phyloP scores from a whole-genome alignment of 2,113 vertebrate genomes.

The Prolemur simus region DNA sequence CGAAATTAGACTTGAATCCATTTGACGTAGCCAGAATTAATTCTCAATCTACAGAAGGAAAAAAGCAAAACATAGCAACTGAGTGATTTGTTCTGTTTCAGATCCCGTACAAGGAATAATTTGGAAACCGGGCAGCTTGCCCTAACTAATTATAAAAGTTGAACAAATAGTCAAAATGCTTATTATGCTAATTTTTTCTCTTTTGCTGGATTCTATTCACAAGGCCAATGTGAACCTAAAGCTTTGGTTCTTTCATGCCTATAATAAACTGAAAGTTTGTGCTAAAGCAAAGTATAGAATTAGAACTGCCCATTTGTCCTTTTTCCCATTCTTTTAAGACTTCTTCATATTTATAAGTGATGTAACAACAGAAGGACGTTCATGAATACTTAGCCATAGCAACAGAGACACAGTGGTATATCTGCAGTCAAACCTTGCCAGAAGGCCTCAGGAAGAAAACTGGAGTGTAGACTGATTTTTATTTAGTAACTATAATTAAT shows the following conservation, averaged over 20 bases:
- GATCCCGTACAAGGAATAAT: background rate
- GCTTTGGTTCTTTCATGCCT: background rate
- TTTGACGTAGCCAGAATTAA: background rate
- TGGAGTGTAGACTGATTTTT: background rate
- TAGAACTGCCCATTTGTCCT: background rate
- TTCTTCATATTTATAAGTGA: background rate
- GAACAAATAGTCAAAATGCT: background rate
- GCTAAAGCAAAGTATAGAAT: background rate
- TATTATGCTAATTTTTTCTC: background rate
- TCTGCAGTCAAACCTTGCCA: background rate
- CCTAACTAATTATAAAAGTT: background rate
- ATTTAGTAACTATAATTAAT: background rate
- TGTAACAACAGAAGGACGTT: background rate
- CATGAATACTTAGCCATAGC: background rate
- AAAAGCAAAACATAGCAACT: background rate
- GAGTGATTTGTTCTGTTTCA: background rate
- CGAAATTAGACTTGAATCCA: background rate
- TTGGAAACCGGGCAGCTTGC: background rate
- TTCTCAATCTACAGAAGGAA: background rate
- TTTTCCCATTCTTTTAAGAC: background rate
- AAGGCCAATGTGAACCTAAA: slow-evolving; percentile 15
- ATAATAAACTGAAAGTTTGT: background rate
- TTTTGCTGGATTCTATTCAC: background rate
- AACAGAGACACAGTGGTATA: background rate
- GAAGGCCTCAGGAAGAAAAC: background rate